phyloP scores from a whole-genome alignment of 64 coral and sea anemone genomes.

The Stichodactyla mertensii region DNA sequence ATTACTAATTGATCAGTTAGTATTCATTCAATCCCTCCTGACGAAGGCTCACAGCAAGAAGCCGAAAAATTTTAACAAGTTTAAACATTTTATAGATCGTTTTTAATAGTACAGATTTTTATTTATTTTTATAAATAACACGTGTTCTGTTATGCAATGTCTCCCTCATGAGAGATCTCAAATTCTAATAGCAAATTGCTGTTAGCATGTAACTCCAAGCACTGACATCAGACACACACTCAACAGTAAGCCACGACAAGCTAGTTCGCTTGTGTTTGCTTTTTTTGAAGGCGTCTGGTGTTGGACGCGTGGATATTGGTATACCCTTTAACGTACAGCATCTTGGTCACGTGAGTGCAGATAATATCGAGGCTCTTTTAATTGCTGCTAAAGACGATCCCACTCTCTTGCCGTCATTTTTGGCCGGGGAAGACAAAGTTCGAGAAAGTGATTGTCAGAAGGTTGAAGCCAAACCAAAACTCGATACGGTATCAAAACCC shows the following conservation, averaged over 20 bases:
- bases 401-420: constrained; percentile 68
- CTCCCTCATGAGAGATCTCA: no score
- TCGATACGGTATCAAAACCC: neutral
- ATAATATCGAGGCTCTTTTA: constrained; percentile 76
- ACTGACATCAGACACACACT: neutral
- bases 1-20: no score
- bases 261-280: neutral
- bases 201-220: neutral
- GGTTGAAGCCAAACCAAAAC: neutral
- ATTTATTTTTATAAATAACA: no score
- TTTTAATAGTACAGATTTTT: no score
- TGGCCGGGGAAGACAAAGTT: constrained; percentile 12
- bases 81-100: no score
- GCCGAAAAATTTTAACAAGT: no score
- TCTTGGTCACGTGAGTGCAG: constrained; percentile 72
- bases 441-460: neutral
- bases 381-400: constrained; percentile 83
- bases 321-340: constrained; percentile 86
- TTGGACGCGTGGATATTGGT: constrained; percentile 45
- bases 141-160: no score
- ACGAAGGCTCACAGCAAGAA: no score
- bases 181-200: no score
- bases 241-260: neutral
- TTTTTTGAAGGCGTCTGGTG: neutral
- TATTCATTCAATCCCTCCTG: no score